phyloP scores from a whole-genome alignment of 1,140 invertebrate genomes.

The Dendroctonus valens region DNA sequence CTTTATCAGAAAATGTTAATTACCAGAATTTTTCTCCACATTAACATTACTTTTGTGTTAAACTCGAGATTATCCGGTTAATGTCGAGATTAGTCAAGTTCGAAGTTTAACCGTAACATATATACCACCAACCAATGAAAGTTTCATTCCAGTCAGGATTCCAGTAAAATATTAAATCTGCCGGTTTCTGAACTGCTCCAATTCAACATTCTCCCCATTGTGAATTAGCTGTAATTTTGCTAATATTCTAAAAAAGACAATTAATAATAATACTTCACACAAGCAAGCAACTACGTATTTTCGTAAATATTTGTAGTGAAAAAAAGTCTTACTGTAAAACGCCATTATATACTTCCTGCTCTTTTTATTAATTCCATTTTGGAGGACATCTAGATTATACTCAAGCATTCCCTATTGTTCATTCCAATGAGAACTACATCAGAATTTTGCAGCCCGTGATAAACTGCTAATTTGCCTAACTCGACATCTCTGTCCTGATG shows the following conservation, averaged over 20 bases:
- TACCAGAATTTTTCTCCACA: no score
- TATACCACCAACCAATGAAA: no score
- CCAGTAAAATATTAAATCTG: background rate
- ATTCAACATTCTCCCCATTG: slow-evolving; percentile 58
- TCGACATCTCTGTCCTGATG: slow-evolving; percentile 61
- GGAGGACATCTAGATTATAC: slow-evolving; percentile 60
- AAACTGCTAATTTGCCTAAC: slow-evolving; percentile 69
- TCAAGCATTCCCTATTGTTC: slow-evolving; percentile 61
- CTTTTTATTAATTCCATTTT: slow-evolving; percentile 62
- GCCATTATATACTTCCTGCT: slow-evolving; percentile 59
- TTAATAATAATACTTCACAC: slow-evolving; percentile 22
- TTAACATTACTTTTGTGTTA: no score
- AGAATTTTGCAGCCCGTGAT: slow-evolving; percentile 60
- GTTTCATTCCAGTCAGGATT: no score
- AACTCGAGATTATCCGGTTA: no score
- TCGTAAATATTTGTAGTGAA: background rate
- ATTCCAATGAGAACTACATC: slow-evolving; percentile 69
- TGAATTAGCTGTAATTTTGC: slow-evolving; percentile 42
- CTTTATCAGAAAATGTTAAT: no score
- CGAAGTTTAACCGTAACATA: no score
- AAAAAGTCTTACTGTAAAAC: slow-evolving; percentile 45
- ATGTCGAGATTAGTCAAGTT: no score
- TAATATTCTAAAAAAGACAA: slow-evolving; percentile 48
- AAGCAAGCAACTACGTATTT: slow-evolving; percentile 7
- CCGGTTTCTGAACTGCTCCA: slow-evolving; percentile 38